Conservation (phyloP, 64 coral and sea anemone species). For the Stichodactyla mertensii region DNA sequence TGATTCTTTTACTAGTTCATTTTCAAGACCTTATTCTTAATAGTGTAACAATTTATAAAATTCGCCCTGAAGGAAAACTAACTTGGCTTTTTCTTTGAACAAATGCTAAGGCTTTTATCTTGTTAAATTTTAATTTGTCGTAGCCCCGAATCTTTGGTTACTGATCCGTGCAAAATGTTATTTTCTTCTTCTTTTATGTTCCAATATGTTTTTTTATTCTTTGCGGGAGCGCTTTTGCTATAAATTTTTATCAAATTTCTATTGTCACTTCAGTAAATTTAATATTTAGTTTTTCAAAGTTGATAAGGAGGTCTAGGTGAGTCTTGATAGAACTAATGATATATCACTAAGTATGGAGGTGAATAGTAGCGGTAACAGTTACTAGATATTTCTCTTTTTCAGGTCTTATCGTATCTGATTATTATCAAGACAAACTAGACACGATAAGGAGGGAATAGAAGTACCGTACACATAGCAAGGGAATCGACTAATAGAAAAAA, state of each 20-base stretch:
- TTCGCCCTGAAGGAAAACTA: neutral
- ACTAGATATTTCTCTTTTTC: slow-evolving; percentile 9
- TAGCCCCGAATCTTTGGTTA: neutral
- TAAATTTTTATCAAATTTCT: slow-evolving; percentile 6
- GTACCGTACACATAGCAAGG: neutral
- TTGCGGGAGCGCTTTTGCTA: neutral
- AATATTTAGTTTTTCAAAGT: slow-evolving; percentile 27
- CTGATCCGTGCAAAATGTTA: neutral
- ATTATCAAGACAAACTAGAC: neutral
- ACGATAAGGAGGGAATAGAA: neutral
- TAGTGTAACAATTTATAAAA: slow-evolving; percentile 14
- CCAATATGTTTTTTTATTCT: neutral
- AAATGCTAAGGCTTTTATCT: neutral
- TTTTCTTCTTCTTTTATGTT: neutral
- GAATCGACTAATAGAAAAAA: neutral
- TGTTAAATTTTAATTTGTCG: neutral
- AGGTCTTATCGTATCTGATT: slow-evolving; percentile 1
- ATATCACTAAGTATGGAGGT: slow-evolving; percentile 8
- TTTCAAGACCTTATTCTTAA: neutral
- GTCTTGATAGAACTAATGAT: slow-evolving; percentile 18
- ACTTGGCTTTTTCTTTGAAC: neutral
- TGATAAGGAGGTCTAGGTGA: neutral
- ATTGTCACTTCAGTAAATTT: slow-evolving; percentile 27
- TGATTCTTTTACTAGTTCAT: neutral
- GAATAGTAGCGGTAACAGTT: neutral